Evolutionary conservation across 2,888 invertebrate species (phyloP), one percentile per base, ranked within the genome.

Genomic region (Frankliniella fusca): DNA sequence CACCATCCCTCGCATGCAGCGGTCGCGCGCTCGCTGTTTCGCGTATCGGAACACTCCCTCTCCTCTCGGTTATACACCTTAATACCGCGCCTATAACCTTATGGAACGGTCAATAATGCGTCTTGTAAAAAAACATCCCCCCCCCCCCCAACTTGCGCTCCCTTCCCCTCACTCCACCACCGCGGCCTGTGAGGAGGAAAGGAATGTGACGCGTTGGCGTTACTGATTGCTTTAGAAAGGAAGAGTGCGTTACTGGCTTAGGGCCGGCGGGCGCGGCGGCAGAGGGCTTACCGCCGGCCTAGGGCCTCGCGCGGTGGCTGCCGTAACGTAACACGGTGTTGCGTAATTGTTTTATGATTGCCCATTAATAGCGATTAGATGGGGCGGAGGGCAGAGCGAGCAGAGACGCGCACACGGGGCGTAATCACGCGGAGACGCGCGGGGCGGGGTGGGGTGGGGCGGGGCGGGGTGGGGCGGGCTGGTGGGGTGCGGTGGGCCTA

Each of bases 311-410:
- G 18, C 61, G 15, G 61, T 61, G 61, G 61, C 70, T n/a, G 70
- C 23, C 70, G 70, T 10, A n/a, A 11, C 70, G 23, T 18, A 38
- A 12, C 3, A 76, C 23, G 9, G 70, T 23, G 70, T 76, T 76
- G 27, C 70, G 70, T 76, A 76, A 76, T 76, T 76, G 70, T 76
- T 76, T 23, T 76, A 76, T 23, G 70, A 23, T 12, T 23, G 70
- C 23, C 70, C 70, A 76, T 76, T 76, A 76, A 76, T 76, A 76
- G 70, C 23, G 70, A 76, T 76, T 76, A 76, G 70, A 76, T 76
- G 70, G 70, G 70, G 18, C 15, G 54, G 11, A 54, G 18, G 38
- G 38, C 38, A 38, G 38, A 38, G 38, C 38, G 2, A 61, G 61
- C n/a, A 15, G 61, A 61, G 20, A 20, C 54, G n/a, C 61, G 61